Evolutionary conservation across 2,113 vertebrate species (phyloP), one percentile per base, ranked within the genome.

Genomic region (Silurus meridionalis): DNA sequence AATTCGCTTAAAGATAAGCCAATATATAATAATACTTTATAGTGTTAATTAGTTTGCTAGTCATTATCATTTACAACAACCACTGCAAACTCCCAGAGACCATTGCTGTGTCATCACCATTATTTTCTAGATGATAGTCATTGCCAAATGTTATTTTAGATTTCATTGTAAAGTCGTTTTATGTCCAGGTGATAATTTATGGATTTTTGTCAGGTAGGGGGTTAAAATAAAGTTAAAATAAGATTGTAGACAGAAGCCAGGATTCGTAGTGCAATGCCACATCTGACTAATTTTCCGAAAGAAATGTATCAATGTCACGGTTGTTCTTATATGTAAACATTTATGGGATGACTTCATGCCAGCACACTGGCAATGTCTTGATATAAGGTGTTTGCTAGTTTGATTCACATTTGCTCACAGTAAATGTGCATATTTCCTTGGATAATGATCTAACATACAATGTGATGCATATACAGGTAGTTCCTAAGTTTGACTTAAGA

Each of bases 291-390:
- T 75, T 75, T 75, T 74, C 37, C 71, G 15, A 46, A 46, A 19
- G 19, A 19, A 8, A 17, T 53, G 74, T 77, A 21, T 48, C 48
- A 52, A 23, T 75, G 13, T 13, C 52, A 28, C 28, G n/a, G 2
- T 6, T 13, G 55, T 78, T 37, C 37, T 37, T 79, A 83, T 83
- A 87, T n/a, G 6, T 15, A 28, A 72, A 83, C 61, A 78, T 23
- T 9, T 17, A 79, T 57, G 13, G 0, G 13, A 52, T 53, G 25
- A 9, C 23, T 79, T 57, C 5, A n/a, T 55, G 21, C 9, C 4
- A n/a, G 50, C 21, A 23, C 50, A 19, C 23, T 23, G 8, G 23
- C 9, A 77, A 21, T 75, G 21, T 23, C 50, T 23, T 17, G 48
- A 19, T 57, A 13, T 66, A 25, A 5, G 23, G 63, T 10, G 21